phyloP scores from a whole-genome alignment of 2,797 vertebrate genomes.

The Acrocephalus scirpaceus region DNA sequence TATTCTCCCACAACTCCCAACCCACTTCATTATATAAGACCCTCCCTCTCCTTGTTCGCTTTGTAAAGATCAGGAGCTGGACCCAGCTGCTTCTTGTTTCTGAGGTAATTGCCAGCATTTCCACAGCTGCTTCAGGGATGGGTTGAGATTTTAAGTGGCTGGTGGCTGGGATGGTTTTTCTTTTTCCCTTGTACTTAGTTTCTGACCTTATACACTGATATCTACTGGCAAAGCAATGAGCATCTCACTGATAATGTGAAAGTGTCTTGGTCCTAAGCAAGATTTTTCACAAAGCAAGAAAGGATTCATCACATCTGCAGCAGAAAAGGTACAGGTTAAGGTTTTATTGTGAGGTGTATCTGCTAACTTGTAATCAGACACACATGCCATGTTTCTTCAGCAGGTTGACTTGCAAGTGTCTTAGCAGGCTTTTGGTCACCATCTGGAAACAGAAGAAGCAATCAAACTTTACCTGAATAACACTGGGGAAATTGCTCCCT shows the following conservation, averaged over 20 bases:
- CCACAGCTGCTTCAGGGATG: slow-evolving; percentile 17
- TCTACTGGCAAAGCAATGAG: neutral
- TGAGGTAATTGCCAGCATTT: neutral
- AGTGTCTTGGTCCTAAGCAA: neutral
- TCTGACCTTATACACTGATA: fast-evolving
- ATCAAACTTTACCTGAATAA: neutral
- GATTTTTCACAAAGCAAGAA: neutral
- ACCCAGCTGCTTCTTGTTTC: slow-evolving; percentile 23
- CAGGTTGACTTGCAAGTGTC: neutral
- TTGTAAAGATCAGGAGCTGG: neutral
- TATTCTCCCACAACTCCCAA: neutral
- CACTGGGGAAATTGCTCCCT: neutral
- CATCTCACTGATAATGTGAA: neutral
- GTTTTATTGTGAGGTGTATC: neutral
- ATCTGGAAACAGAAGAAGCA: neutral
- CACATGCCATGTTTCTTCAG: neutral
- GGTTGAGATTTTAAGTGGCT: neutral
- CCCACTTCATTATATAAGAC: neutral
- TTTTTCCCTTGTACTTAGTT: neutral
- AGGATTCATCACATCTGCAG: neutral
- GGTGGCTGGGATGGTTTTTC: fast-evolving
- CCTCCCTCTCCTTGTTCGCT: neutral
- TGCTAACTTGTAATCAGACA: neutral
- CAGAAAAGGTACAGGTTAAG: neutral
- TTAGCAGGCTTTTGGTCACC: neutral